Base-by-base conservation (phyloP, 2,888 invertebrate genomes). In the Pterostichus niger region DNA sequence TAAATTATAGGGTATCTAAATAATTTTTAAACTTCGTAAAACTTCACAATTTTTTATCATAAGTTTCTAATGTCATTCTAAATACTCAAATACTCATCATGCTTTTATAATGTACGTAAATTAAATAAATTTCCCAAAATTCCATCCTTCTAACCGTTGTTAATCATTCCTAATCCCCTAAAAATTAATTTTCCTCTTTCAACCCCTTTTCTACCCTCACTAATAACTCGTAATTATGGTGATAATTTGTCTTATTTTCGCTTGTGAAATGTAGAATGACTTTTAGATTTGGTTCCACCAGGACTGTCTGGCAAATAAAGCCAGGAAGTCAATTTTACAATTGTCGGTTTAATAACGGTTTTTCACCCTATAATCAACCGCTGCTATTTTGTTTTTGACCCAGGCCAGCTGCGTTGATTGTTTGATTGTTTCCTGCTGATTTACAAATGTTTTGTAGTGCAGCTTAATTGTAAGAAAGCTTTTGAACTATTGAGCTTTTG, bases 291-390 rank as follows among this genome's bases (percentile, higher is more conserved):
- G 24, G 24, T 24, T 24, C 24, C 24, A 24, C 24, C 1, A 24
- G 24, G 24, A 3, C 24, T 24, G 44, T 5, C 40, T 40, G 40
- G 1, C 40, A 40, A 40, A 0, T 6, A 7, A 40, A 9, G n/a
- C 35, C 59, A 59, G 78, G 78, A 78, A 78, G 61, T 61, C 78
- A 61, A n/a, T 59, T 78, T 17, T 10, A 78, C 24, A 61, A 78
- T 61, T 24, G 46, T 44, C 6, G 31, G 44, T 78, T 59, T 78
- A 56, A 78, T 78, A 78, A 78, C 52, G 61, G 78, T 31, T 33
- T 59, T 75, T 40, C 44, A 78, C 78, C 78, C 78, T 44, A 33
- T 24, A 24, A 11, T 17, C 64, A 2, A 64, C 64, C 13, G 24
- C 13, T 6, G 59, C 13, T 59, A 31, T 64, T 64, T 64, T 64